phyloP scores from a whole-genome alignment of 2,797 vertebrate species.

The Takifugu ocellatus region DNA sequence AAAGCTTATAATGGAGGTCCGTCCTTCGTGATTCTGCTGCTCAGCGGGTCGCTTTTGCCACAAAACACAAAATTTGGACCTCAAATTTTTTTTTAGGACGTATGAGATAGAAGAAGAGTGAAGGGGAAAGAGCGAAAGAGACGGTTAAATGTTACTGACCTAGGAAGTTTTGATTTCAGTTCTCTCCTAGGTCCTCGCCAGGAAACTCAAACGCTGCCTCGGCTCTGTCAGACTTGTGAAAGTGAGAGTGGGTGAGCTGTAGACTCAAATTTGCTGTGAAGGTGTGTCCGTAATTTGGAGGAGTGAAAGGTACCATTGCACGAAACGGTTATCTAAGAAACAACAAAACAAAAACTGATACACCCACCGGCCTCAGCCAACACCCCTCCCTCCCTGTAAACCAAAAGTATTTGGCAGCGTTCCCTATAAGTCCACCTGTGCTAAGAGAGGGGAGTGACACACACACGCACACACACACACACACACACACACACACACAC shows the following conservation, averaged over 20 bases:
- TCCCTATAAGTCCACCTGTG: slow-evolving; percentile 93
- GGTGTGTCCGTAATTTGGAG: slow-evolving; percentile 88
- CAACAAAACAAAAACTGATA: slow-evolving; percentile 78
- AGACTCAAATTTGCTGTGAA: slow-evolving; percentile 75
- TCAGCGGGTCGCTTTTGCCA: slow-evolving; percentile 23
- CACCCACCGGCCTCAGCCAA: slow-evolving; percentile 82
- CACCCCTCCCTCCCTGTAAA: slow-evolving; percentile 85
- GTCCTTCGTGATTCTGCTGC: slow-evolving; percentile 32
- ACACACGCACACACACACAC: slow-evolving; percentile 39
- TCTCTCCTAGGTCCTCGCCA: slow-evolving; percentile 68
- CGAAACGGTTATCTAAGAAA: slow-evolving; percentile 82
- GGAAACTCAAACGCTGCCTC: slow-evolving; percentile 69
- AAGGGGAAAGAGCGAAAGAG: slow-evolving; percentile 23
- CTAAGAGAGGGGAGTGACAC: slow-evolving; percentile 77
- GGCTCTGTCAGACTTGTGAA: slow-evolving; percentile 70
- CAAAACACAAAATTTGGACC: slow-evolving; percentile 34
- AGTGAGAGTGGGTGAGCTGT: slow-evolving; percentile 66
- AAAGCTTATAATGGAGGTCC: slow-evolving; percentile 27
- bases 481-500: slow-evolving; percentile 25
- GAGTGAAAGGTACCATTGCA: slow-evolving; percentile 85
- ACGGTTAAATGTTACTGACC: slow-evolving; percentile 72
- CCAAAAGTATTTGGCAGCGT: slow-evolving; percentile 92
- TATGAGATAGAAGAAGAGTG: slow-evolving; percentile 10
- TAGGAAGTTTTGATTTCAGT: slow-evolving; percentile 72
- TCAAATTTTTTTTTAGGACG: slow-evolving; percentile 31